A percentile compares a stretch with the other conserved stretches of the same genome.
These are phyloP conservation scores for Ophiothrix spiculata DNA, from an alignment of 35 echinoderm and acorn worm species.

Conservation along the genomic window DNA sequence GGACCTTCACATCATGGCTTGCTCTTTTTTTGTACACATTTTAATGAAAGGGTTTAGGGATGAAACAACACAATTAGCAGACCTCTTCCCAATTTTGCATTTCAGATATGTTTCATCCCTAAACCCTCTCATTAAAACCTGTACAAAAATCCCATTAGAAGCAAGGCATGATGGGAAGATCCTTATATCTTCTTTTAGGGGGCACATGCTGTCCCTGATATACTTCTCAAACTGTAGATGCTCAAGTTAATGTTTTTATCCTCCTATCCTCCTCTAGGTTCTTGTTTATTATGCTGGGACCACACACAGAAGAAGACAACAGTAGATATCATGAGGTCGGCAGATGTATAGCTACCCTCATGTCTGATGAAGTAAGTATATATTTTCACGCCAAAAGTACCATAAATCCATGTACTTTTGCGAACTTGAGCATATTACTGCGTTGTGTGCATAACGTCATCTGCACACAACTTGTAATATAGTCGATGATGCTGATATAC, in stretches of 20 bases:
- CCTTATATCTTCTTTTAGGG: background rate
- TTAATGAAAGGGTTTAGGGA: no score
- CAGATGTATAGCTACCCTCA: conserved; percentile 85
- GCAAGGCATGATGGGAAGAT: background rate
- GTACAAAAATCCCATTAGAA: background rate
- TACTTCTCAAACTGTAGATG: background rate
- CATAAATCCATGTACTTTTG: no score
- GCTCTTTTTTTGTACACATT: no score
- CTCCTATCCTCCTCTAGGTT: conserved; percentile 30
- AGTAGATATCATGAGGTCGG: conserved; percentile 83
- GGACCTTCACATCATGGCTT: no score
- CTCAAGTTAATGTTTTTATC: background rate
- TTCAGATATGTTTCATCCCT: background rate
- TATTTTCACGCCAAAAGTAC: no score
- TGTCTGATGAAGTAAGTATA: conserved; percentile 55
- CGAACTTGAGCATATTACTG: no score
- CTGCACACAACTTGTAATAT: no score
- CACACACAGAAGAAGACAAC: conserved; percentile 50
- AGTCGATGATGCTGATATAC: no score
- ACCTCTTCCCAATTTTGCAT: background rate
- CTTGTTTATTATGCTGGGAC: conserved; percentile 86
- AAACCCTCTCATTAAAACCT: background rate
- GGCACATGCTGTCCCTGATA: background rate
- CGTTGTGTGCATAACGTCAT: no score
- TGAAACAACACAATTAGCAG: no score